Percentiles rank a stretch among this genome's conserved stretches.
These are phyloP conservation scores for Xenentodon cancila DNA, from an alignment of 2,797 vertebrate genomes.

Conservation along the genomic window DNA sequence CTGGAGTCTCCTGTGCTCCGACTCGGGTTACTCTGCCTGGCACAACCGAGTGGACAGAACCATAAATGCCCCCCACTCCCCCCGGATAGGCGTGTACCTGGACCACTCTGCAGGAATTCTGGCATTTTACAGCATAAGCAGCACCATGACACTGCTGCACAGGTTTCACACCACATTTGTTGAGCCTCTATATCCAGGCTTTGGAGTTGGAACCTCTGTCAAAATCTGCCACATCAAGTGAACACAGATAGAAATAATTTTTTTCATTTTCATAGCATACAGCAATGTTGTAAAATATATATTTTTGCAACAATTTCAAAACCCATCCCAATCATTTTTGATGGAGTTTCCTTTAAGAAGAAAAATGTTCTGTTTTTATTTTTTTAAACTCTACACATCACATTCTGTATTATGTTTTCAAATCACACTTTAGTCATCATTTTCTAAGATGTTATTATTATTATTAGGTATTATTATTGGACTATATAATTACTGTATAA, in stretches of 20 bases:
- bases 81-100: constrained; percentile 84
- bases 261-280: constrained; percentile 11
- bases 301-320: constrained; percentile 43
- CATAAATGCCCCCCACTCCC: constrained; percentile 80
- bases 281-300: constrained; percentile 41
- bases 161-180: constrained; percentile 82
- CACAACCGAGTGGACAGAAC: constrained; percentile 83
- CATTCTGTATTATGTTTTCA: constrained; percentile 27
- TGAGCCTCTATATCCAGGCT: constrained; percentile 85
- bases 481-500: constrained; percentile 24
- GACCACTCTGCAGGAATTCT: constrained; percentile 82
- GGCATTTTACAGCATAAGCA: constrained; percentile 84
- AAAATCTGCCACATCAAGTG: constrained; percentile 85
- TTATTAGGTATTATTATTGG: constrained; percentile 15
- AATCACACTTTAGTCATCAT: constrained; percentile 34
- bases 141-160: constrained; percentile 84
- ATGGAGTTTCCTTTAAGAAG: constrained; percentile 22
- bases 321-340: constrained; percentile 38
- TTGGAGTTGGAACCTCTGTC: constrained; percentile 85
- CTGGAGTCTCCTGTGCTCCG: constrained; percentile 86
- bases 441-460: constrained; percentile 2
- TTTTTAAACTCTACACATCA: constrained; percentile 25
- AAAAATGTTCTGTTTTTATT: constrained; percentile 11
- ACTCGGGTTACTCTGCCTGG: constrained; percentile 85
- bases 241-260: constrained; percentile 32